Evolutionary conservation across 1,140 invertebrate species (phyloP).

Genomic region (Helicorthomorpha holstii): DNA sequence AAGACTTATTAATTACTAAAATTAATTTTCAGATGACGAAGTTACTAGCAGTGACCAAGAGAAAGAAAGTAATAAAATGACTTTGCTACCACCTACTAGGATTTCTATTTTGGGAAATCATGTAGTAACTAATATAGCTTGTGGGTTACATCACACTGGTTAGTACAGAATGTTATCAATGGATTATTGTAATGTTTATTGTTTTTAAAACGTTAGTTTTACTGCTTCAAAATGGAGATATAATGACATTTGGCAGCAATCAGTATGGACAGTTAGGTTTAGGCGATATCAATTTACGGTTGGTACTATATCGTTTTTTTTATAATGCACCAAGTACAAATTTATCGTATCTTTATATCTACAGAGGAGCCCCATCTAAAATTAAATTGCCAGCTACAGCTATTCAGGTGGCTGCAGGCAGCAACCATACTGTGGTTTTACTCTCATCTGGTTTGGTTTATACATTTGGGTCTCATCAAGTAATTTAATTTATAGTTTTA

Average conservation of each 20-base stretch:
- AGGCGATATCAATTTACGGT: constrained; percentile 48
- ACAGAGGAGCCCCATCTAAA: constrained; percentile 52
- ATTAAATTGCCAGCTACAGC: constrained; percentile 50
- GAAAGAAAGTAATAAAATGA: constrained; percentile 26
- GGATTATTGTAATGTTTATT: not conserved
- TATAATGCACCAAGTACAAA: not conserved
- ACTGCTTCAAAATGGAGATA: constrained; percentile 47
- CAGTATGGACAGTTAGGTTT: constrained; percentile 83
- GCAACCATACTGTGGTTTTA: constrained; percentile 85
- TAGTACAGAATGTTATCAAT: constrained; percentile 1
- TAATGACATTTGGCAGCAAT: constrained; percentile 74
- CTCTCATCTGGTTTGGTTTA: constrained; percentile 77
- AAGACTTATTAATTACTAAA: not conserved
- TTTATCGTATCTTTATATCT: constrained; percentile 11
- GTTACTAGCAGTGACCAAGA: constrained; percentile 24
- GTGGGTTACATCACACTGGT: constrained; percentile 34
- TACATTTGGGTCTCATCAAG: constrained; percentile 82
- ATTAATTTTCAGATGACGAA: constrained; percentile 17
- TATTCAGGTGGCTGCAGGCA: constrained; percentile 72
- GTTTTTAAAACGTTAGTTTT: constrained; percentile 31
- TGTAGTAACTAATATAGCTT: constrained; percentile 28
- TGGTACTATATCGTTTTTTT: constrained; percentile 2
- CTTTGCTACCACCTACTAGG: constrained; percentile 27
- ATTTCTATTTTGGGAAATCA: constrained; percentile 21
- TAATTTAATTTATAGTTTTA: constrained; percentile 22